A percentile compares a stretch with the other conserved stretches of the same genome.
Evolutionary conservation across 2,888 invertebrate species (phyloP).

Genomic region (Eulithis prunata): DNA sequence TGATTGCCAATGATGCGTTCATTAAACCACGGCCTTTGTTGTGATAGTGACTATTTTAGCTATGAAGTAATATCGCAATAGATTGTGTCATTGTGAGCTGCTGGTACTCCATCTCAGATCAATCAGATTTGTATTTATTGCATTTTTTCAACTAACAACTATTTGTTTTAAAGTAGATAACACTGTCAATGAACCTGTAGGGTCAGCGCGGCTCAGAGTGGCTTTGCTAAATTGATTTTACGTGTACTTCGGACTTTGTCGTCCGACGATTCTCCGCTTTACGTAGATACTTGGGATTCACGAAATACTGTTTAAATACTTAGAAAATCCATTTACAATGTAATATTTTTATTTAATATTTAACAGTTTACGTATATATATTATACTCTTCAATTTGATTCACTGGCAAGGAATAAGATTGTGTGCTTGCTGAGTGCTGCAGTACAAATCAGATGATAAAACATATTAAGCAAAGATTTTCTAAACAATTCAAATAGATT

Average conservation of each 20-base stretch:
- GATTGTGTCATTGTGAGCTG: too few relatives aligned
- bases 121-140: neutral
- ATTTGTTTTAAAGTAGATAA: constrained; percentile 28
- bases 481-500: too few relatives aligned
- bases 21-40: constrained; percentile 8
- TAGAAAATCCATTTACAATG: neutral
- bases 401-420: neutral
- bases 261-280: constrained; percentile 53
- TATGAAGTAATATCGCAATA: neutral
- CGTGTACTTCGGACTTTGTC: constrained; percentile 77
- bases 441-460: too few relatives aligned
- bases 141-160: constrained; percentile 5
- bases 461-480: too few relatives aligned
- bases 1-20: constrained; percentile 15
- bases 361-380: too few relatives aligned
- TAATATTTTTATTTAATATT: too few relatives aligned
- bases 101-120: too few relatives aligned
- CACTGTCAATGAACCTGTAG: constrained; percentile 37
- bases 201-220: constrained; percentile 73
- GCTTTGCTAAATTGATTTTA: constrained; percentile 83
- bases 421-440: too few relatives aligned
- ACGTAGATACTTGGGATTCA: constrained; percentile 61
- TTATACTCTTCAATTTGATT: neutral
- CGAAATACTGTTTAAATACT: constrained; percentile 48
- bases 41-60: neutral